Conservation (phyloP, 2,113 vertebrate genomes). For the Zosterops pallidus region DNA sequence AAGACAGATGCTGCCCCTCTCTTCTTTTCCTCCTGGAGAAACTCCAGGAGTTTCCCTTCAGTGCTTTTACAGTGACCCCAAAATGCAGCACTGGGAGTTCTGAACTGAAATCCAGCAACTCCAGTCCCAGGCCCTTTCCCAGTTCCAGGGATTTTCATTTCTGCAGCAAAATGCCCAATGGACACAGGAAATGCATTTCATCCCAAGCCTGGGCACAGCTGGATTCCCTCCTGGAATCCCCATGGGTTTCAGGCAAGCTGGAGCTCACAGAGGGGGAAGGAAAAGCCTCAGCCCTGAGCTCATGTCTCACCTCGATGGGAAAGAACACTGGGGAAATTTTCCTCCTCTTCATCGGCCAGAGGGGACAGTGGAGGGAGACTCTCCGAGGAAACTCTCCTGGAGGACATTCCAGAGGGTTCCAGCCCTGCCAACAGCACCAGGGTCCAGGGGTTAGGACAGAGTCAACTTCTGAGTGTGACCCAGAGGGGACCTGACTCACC, state of each 20-base stretch:
- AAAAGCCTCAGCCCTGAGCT: too few species aligned
- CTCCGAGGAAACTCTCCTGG: not conserved
- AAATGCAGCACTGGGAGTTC: not conserved
- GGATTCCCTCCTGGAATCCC: not conserved
- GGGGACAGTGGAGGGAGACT: not conserved
- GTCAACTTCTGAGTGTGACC: not conserved
- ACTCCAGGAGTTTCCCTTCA: not conserved
- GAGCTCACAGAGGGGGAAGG: not conserved
- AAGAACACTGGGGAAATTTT: constrained; percentile 72
- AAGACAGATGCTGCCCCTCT: not conserved
- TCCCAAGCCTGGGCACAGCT: not conserved
- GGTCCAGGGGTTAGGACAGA: not conserved
- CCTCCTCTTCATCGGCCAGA: constrained; percentile 66
- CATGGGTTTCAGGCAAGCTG: not conserved
- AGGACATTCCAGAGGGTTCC: constrained; percentile 14
- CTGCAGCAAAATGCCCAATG: not conserved
- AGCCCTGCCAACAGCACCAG: constrained; percentile 30
- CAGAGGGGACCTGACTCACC: not conserved
- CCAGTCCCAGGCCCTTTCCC: not conserved
- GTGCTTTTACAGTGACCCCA: not conserved
- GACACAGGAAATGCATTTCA: not conserved
- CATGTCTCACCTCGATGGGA: constrained; percentile 64
- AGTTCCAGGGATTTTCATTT: not conserved
- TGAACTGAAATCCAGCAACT: rapidly evolving
- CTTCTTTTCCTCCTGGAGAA: not conserved